A percentile compares a stretch with the other conserved stretches of the same genome.
These are phyloP conservation scores for Plebejus melissa DNA, from an alignment of 2,888 invertebrate genomes.

Conservation along the genomic window DNA sequence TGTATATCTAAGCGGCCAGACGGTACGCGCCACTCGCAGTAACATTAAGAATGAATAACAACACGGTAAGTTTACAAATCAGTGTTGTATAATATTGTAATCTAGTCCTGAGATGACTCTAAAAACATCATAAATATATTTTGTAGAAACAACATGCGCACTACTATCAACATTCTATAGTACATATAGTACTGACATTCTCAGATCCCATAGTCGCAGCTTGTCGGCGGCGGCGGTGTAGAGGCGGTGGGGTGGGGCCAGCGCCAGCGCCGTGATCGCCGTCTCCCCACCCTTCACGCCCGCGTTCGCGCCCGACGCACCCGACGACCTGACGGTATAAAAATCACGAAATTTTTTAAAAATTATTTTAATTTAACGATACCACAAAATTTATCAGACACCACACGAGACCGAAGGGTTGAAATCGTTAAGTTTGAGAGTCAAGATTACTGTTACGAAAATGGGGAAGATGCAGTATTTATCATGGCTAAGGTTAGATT, in stretches of 20 bases:
- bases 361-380: background rate
- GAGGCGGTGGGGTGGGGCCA: constrained; percentile 78
- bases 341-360: too few species aligned
- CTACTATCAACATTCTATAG: too few species aligned
- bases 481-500: too few species aligned
- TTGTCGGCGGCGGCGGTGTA: constrained; percentile 90
- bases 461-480: too few species aligned
- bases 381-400: background rate
- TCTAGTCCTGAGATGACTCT: too few species aligned
- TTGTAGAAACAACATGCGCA: too few species aligned
- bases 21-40: too few species aligned
- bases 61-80: too few species aligned
- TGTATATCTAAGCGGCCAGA: too few species aligned
- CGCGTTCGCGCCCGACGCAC: constrained; percentile 77
- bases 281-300: constrained; percentile 77
- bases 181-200: constrained; percentile 69
- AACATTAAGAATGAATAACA: too few species aligned
- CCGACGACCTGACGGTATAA: constrained; percentile 77
- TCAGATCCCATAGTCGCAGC: constrained; percentile 90
- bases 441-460: background rate
- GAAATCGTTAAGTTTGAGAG: background rate
- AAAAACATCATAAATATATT: too few species aligned
- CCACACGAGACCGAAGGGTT: background rate
- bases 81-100: constrained; percentile 44
- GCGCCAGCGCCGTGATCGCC: constrained; percentile 56